A percentile compares a stretch with the other conserved stretches of the same genome.
Conservation (phyloP, 2,113 vertebrate species). For the Trochalopteron elliotii region DNA sequence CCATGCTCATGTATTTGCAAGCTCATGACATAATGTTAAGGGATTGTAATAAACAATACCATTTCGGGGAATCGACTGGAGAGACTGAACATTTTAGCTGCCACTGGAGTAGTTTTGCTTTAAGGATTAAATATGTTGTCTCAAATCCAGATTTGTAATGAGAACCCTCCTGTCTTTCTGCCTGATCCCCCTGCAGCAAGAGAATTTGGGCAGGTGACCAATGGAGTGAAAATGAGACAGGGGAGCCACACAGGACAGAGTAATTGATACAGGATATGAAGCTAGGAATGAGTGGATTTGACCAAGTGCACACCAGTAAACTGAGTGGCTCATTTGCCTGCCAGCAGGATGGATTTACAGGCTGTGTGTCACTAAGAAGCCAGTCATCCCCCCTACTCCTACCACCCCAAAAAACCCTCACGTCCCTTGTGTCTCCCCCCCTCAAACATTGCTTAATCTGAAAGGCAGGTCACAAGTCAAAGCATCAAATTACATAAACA, state of each 20-base stretch:
- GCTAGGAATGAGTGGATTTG: background rate
- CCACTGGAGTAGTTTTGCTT: background rate
- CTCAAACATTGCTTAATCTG: background rate
- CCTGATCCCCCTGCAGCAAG: background rate
- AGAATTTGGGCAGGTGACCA: background rate
- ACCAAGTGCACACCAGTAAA: background rate
- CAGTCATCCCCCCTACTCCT: background rate
- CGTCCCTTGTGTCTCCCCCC: rapidly evolving
- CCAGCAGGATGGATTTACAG: background rate
- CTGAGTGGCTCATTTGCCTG: background rate
- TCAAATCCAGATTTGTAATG: background rate
- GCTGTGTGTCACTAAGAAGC: background rate
- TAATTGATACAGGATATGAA: conserved; percentile 7
- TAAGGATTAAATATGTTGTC: background rate
- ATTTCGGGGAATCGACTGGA: conserved; percentile 28
- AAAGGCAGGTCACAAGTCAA: background rate
- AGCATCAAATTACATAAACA: background rate
- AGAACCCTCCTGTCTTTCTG: background rate
- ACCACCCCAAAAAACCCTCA: background rate
- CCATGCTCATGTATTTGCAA: conserved; percentile 44
- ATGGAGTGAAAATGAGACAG: background rate
- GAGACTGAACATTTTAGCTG: background rate
- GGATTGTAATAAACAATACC: conserved; percentile 48
- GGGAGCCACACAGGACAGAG: background rate
- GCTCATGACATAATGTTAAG: conserved; percentile 47